Base-by-base conservation (phyloP, 2,888 invertebrate genomes). In the Eutolmus rufibarbis region DNA sequence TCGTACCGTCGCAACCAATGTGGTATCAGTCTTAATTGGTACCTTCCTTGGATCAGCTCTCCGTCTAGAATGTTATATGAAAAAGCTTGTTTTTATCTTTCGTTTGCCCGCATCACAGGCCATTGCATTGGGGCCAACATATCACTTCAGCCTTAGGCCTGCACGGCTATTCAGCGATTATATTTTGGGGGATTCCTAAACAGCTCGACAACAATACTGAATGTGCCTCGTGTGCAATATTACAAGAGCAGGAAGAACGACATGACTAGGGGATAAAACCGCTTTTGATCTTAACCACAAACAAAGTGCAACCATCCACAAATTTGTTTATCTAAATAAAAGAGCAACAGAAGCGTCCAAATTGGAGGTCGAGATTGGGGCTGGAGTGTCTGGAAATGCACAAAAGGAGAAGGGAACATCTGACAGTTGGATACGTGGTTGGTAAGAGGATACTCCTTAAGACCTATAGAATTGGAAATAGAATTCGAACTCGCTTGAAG, bases 231-330 rank as follows among this genome's bases (percentile, higher is more conserved):
- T 40, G 14, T 46, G 43, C 14, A 46, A 16, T 16, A 46, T 46
- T 46, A 46, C 43, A 16, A 0, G 3, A 14, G 3, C 16, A 4
- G 16, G 14, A 16, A 16, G 4, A 16, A 16, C 43, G 43, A 14
- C 43, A 16, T 46, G 43, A 12, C 14, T 51, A 12, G 19, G 66
- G 34, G 40, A 66, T 84, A 82, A 82, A 82, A 82, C 74, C 84
- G 74, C 88, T 77, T 88, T 88, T 88, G 88, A 88, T 88, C 88
- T 87, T 46, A 81, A 88, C 88, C 88, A 84, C 87, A 88, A 88
- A 87, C 87, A 87, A 86, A 87, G 86, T 74, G 86, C 88, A 88
- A 87, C 85, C 79, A 43, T 51, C 81, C 16, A 82, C 88, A 86
- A 87, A 88, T 87, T 57, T 88, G 78, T 87, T 86, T 88, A 87